Base-by-base conservation (phyloP, 2,113 vertebrate genomes). In the Leptodactylus fuscus region DNA sequence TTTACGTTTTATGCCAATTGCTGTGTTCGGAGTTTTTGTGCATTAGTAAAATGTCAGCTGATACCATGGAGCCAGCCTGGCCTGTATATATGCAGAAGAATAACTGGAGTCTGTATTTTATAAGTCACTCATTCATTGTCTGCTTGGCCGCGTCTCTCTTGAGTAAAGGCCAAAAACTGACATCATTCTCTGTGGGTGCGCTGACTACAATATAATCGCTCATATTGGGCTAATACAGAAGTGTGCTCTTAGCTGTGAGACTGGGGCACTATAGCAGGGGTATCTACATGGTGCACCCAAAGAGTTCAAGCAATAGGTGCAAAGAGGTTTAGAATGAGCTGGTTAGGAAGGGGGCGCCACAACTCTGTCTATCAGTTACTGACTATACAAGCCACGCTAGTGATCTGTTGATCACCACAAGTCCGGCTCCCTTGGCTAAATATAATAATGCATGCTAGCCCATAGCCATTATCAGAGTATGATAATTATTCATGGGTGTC, bases 91-190 rank as follows among this genome's bases (percentile, higher is more conserved):
- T 24, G 10, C n/a, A 51, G 24, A 51, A 8, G 41, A 55, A 82
- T 5, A 53, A 55, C 20, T 44, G 41, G 41, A 44, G 9, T 44
- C 41, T 71, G 81, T 55, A 49, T 34, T 32, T 74, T 36, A 67
- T 51, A 15, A 70, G 34, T 60, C 53, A 13, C 38, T 62, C 71
- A 75, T 62, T 65, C 82, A 83, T 62, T 76, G 55, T 76, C 82
- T 83, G 41, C 29, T 65, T 44, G 70, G 71, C 70, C 8, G 0
- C 29, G 32, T 32, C 24, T 53, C n/a, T 24, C 36, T 58, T 53
- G 51, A 75, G 27, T 12, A 11, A 22, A 22, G 36, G 53, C 71
- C 82, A 65, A 20, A 41, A 3, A 48, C 9, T 84, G 82, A 76
- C 55, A 65, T 82, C 3, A 55, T 77, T 65, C 46, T 38, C n/a